A percentile compares a stretch with the other conserved stretches of the same genome.
phyloP scores from a whole-genome alignment of 2,797 vertebrate species.

The Diceros bicornis region DNA sequence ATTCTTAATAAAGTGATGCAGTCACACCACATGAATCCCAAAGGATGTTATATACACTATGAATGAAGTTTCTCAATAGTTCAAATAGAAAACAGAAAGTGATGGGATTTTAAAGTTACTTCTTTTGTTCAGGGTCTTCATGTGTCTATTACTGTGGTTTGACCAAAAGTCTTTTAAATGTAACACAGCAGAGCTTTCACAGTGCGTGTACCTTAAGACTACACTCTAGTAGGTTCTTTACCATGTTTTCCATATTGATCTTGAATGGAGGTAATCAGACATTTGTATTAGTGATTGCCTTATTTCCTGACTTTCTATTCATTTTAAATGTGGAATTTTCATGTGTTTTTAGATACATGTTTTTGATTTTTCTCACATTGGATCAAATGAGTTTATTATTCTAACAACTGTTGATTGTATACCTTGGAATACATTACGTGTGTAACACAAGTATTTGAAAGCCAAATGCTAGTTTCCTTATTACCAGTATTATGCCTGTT shows the following conservation, averaged over 20 bases:
- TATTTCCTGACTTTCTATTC: slow-evolving; percentile 25
- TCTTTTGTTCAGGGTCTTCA: not conserved
- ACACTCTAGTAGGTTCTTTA: not conserved
- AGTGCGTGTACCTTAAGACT: not conserved
- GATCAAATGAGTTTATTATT: not conserved
- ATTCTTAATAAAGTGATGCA: not conserved
- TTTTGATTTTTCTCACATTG: slow-evolving; percentile 12
- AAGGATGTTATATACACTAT: not conserved
- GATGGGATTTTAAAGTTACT: not conserved
- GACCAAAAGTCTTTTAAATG: not conserved
- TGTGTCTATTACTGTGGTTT: not conserved
- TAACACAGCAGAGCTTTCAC: not conserved
- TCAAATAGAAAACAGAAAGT: not conserved
- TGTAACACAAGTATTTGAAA: not conserved
- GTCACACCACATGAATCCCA: not conserved
- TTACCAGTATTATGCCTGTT: not conserved
- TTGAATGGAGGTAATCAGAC: not conserved
- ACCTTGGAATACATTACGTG: not conserved
- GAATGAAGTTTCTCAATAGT: not conserved
- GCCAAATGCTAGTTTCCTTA: not conserved
- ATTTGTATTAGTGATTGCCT: not conserved
- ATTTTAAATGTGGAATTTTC: not conserved
- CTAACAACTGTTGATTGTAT: not conserved
- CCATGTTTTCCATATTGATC: not conserved
- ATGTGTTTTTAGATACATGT: not conserved